A percentile compares a stretch with the other conserved stretches of the same genome.
phyloP scores from a whole-genome alignment of 1,140 invertebrate genomes.

The Drosophila parabipectinata region DNA sequence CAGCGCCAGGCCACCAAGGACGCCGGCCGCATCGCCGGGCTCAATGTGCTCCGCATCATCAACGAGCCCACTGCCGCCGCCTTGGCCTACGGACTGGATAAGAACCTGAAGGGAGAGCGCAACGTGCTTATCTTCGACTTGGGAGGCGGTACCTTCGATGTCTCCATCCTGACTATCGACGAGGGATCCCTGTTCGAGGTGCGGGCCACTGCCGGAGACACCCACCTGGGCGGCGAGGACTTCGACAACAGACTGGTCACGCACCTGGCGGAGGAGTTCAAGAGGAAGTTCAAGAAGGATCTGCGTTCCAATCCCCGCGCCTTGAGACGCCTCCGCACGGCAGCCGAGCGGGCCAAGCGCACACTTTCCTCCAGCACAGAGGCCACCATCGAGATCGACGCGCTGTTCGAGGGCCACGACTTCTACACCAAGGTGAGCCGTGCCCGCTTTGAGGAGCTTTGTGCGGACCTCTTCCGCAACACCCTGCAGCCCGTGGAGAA shows the following conservation, averaged over 20 bases:
- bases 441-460: constrained; percentile 93
- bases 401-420: constrained; percentile 87
- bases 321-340: constrained; percentile 90
- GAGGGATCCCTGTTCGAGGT: constrained; percentile 86
- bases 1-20: neutral
- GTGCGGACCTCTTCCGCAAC: constrained; percentile 90
- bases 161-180: neutral
- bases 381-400: constrained; percentile 90
- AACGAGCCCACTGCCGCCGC: neutral
- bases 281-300: constrained; percentile 93
- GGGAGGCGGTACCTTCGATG: neutral
- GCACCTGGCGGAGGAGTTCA: constrained; percentile 91
- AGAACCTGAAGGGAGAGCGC: neutral
- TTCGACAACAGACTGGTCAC: constrained; percentile 88
- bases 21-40: neutral
- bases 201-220: constrained; percentile 90
- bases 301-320: constrained; percentile 90
- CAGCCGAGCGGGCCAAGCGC: constrained; percentile 89
- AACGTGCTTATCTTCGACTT: neutral
- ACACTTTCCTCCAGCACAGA: constrained; percentile 89
- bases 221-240: constrained; percentile 89
- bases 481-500: constrained; percentile 90
- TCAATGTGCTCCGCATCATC: neutral
- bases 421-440: constrained; percentile 87
- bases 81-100: neutral